Conservation (phyloP, 2,888 invertebrate genomes). For the Dolichomitus sp. region DNA sequence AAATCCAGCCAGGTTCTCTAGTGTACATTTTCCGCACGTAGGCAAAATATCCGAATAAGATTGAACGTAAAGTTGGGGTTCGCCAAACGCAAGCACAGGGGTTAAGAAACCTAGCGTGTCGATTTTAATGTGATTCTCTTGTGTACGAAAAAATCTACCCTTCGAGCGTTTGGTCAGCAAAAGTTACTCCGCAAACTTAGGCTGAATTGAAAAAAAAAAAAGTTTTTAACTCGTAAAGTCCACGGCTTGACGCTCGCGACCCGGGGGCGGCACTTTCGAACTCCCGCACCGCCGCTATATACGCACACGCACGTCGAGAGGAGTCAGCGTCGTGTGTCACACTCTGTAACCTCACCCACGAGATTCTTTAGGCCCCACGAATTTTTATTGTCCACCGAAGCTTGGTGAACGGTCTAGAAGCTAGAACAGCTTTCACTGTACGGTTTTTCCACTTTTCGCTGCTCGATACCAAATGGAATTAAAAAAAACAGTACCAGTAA, state of each 20-base stretch:
- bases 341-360: conserved; percentile 36
- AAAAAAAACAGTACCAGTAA: background rate
- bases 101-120: background rate
- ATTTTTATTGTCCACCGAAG: background rate
- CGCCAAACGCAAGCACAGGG: background rate
- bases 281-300: conserved; percentile 39
- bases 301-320: conserved; percentile 17
- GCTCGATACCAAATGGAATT: conserved; percentile 2
- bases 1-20: conserved; percentile 20
- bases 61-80: background rate
- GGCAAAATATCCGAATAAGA: conserved; percentile 28
- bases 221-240: conserved; percentile 40
- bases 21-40: conserved; percentile 33
- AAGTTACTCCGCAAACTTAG: background rate
- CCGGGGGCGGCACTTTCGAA: conserved; percentile 63
- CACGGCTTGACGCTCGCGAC: conserved; percentile 23
- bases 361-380: conserved; percentile 7
- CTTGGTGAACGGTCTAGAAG: background rate
- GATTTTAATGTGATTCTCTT: conserved; percentile 6
- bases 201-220: background rate
- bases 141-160: background rate
- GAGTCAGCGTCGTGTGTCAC: conserved; percentile 20
- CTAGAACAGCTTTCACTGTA: background rate
- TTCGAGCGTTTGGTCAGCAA: background rate
- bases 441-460: background rate